These are phyloP conservation scores for Andrena bucephala DNA, from an alignment of 2,888 invertebrate species.

Conservation along the genomic window DNA sequence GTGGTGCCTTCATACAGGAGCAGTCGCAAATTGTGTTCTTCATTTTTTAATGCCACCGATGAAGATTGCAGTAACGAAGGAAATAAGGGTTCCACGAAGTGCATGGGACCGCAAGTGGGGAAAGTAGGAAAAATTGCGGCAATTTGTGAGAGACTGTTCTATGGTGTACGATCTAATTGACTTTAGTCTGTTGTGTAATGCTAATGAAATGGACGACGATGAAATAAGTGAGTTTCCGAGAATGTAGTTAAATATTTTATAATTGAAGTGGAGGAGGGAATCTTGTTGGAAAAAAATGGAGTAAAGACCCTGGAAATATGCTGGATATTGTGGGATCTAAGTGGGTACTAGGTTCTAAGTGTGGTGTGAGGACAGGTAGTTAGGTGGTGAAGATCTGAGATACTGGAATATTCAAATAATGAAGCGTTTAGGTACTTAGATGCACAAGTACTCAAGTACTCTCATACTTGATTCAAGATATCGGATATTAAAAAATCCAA, in stretches of 20 bases:
- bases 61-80: conserved; percentile 21
- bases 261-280: background rate
- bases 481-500: too few species aligned
- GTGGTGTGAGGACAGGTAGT: too few species aligned
- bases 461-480: too few species aligned
- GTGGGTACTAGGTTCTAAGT: too few species aligned
- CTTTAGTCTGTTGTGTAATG: background rate
- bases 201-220: background rate
- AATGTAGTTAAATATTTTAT: background rate
- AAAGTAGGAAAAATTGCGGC: background rate
- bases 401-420: too few species aligned
- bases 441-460: too few species aligned
- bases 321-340: too few species aligned
- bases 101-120: background rate
- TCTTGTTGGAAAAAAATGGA: background rate
- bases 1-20: conserved; percentile 1
- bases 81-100: conserved; percentile 20
- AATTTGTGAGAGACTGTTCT: background rate
- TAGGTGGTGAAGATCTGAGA: too few species aligned
- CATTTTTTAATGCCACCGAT: background rate
- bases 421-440: too few species aligned
- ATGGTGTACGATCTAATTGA: background rate
- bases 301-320: too few species aligned
- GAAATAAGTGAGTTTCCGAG: background rate
- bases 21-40: conserved; percentile 17